Conservation (phyloP, 2,797 vertebrate genomes). For the Fratercula arctica region DNA sequence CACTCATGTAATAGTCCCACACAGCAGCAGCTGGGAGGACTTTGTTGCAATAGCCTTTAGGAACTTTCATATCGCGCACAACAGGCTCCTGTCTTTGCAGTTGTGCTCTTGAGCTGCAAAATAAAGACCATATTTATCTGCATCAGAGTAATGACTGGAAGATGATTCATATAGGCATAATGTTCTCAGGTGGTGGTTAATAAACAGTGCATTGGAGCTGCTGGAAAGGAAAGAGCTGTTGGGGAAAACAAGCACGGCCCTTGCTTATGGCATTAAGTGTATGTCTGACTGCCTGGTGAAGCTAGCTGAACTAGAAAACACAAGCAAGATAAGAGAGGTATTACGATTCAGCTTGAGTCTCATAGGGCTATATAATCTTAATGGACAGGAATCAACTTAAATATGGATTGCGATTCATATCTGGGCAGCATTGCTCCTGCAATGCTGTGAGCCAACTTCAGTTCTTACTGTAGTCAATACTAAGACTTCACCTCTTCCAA, state of each 20-base stretch:
- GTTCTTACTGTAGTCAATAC: background rate
- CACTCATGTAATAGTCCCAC: background rate
- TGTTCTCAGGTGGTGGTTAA: background rate
- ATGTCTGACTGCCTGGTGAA: background rate
- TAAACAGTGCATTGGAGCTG: background rate
- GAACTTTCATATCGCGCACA: background rate
- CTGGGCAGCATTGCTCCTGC: background rate
- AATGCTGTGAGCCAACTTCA: background rate
- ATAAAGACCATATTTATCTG: background rate
- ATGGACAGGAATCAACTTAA: background rate
- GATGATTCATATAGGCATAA: background rate
- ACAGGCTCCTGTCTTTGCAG: background rate
- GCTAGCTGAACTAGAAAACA: background rate
- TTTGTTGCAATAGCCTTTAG: background rate
- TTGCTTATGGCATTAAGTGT: background rate
- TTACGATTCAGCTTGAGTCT: background rate
- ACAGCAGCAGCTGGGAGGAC: background rate
- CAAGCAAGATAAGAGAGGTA: background rate
- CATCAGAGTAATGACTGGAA: background rate
- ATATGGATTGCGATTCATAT: background rate
- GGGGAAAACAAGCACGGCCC: background rate
- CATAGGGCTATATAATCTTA: background rate
- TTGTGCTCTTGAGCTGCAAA: background rate
- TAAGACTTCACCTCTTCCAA: background rate
- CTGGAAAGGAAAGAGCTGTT: background rate